Base-by-base conservation (phyloP, 2,797 vertebrate genomes). In the Staurois parvus region DNA sequence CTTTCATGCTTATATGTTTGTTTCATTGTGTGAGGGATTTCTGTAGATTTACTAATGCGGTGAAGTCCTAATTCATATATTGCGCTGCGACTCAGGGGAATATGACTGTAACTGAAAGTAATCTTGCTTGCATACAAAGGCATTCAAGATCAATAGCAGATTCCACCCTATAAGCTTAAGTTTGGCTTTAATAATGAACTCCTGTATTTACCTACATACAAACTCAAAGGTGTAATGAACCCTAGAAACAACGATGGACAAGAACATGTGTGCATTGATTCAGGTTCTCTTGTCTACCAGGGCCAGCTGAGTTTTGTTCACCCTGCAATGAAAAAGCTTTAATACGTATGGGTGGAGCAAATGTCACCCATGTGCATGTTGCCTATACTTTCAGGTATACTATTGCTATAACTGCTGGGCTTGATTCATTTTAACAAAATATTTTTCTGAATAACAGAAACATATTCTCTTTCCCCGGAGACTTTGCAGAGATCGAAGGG, bases 401-500 rank as follows among this genome's bases (percentile, higher is more conserved):
- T 9, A 24, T 15, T 29, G 70, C 40, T 66, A 11, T 15, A 8
- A 37, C 19, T 67, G 15, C 64, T 75, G 34, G 21, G 42, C 34
- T 21, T 66, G 12, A 83, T 75, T 67, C 0, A 52, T 83, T 30
- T 42, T 40, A 17, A 69, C 42, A 78, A 30, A 86, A 83, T 74
- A 37, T 78, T 73, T 82, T 86, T 81, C 52, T 56, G 83, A 81
- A 0, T 3, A 88, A 69, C 64, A 75, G 64, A 72, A 10, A 86
- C 5, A 34, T 2, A 0, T 48, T 59, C 67, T 10, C 84, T 75
- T 45, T 84, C 90, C 87, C 32, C 64, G 84, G 84, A 85, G 89
- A 45, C 37, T 2, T 88, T 88, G 74, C 89, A 88, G 83, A 91
- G 90, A 93, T 93, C 88, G 88, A 89, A 90, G 88, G 79, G 8